Evolutionary conservation across 53 echinoderm and acorn worm genomes (phyloP), one percentile per base, ranked within the genome.

Genomic region (Mesocentrotus franciscanus): DNA sequence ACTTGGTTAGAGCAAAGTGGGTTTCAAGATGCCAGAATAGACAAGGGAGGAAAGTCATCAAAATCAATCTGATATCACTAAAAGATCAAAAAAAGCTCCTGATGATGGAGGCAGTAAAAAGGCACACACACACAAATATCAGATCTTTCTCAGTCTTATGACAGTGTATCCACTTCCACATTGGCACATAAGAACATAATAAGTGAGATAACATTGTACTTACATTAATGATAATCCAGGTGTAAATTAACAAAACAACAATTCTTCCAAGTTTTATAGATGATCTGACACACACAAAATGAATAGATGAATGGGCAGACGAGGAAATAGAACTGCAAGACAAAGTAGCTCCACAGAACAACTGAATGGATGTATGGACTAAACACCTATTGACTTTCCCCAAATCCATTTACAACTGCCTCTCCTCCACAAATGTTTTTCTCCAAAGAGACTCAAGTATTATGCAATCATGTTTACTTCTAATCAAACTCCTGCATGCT

Each of bases 401-500:
- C 93, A 68, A 92, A 92, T 92, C 92, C 92, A 92, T 92, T 92
- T 92, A 92, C 92, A 56, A 10, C 93, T 75, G 22, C 71, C 70
- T 10, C 71, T 61, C 61, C 92, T 36, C 17, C 72, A 20, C 26
- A 75, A 42, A 36, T 39, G 36, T 79, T 79, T 79, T 79, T 17
- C 20, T 79, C 79, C 79, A 36, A 16, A 79, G n/a, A 79, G 79
- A 79, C 29, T 79, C 71, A 34, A 78, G 34, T 56, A 56, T 59
- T 93, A 75, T 49, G 74, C 59, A 93, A 93, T 72, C 57, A 10
- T 90, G 60, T 74, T 49, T 75, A 93, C 56, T 75, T 39, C 39
- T 81, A 36, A 42, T 39, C 60, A 89, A 29, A 90, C 29, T 36
- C 59, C 59, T 90, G 60, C 26, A 59, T 29, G 29, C 17, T 60